Evolutionary conservation across 2,888 invertebrate genomes (phyloP), one percentile per base, ranked within the genome.

Genomic region (Lasioglossum oenotherae): DNA sequence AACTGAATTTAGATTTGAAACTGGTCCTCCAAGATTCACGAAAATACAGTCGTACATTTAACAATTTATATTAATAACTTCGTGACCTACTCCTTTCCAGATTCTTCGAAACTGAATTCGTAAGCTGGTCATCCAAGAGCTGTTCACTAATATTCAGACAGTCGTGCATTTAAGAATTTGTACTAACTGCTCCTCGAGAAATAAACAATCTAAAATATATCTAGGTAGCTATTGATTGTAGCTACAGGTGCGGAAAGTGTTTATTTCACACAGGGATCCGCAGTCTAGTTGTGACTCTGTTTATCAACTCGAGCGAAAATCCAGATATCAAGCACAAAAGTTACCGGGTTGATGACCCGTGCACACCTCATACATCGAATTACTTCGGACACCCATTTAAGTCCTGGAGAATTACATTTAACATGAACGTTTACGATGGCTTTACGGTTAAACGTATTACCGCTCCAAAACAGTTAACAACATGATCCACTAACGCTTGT

Each of bases 391-490:
- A 69, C n/a, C 71, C 38, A 71, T 41, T 46, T 71, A 69, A 69
- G 38, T 38, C 23, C 35, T 12, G 71, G 71, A 10, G 41, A 38
- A 41, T 71, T 41, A 71, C 74, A 74, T 74, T 84, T 78, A 78
- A 84, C 69, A 69, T 35, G 57, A 71, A 74, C 74, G 82, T 74
- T 78, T 82, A 84, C 82, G 78, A 74, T 79, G 83, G 74, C 46
- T 84, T 84, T 83, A 71, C 74, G 83, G 83, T 79, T 60, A n/a
- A 82, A 79, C 78, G 60, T 74, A 82, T 79, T 74, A 79, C 71
- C 75, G 75, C 79, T 53, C 79, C 23, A 44, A 79, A 82, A 73
- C 49, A 64, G 74, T 85, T 85, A 85, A 84, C 69, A 78, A 74
- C 83, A 57, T 72, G 83, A 75, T 83, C 49, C 71, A 60, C 41